Evolutionary conservation across 2,888 invertebrate genomes (phyloP).

Genomic region (Patella ulyssiponensis): DNA sequence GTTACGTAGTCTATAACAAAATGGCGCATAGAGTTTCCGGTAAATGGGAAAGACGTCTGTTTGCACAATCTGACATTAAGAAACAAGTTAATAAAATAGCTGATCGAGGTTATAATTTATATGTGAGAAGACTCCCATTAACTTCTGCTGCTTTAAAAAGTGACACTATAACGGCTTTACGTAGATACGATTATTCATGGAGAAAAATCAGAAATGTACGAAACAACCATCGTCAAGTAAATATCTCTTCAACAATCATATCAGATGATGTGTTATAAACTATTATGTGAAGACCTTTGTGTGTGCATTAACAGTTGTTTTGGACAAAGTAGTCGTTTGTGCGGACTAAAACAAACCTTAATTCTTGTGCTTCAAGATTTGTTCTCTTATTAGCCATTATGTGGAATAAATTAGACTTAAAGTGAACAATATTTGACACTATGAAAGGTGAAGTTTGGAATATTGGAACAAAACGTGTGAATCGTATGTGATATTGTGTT

Average conservation of each 20-base stretch:
- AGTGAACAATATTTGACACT: no score
- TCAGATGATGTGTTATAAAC: neutral
- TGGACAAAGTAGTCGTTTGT: no score
- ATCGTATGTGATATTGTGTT: no score
- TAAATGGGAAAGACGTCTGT: neutral
- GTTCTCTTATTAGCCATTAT: no score
- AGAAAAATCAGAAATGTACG: constrained; percentile 26
- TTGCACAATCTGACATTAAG: neutral
- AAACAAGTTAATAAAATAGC: neutral
- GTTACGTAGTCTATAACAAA: constrained; percentile 1
- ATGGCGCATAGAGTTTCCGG: neutral
- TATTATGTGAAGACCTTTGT: no score
- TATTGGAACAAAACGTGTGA: no score
- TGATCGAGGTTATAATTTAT: constrained; percentile 14
- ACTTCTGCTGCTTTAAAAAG: neutral
- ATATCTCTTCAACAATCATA: neutral
- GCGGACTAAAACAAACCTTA: no score
- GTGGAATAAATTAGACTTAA: no score
- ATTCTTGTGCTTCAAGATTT: no score
- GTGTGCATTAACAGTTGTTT: no score
- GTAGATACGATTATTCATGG: constrained; percentile 48
- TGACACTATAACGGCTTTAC: constrained; percentile 24
- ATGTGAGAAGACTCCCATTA: constrained; percentile 10
- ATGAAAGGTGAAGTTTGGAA: no score
- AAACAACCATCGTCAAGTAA: constrained; percentile 19